Evolutionary conservation across 2,113 vertebrate genomes (phyloP).

Genomic region (Oxyura jamaicensis): DNA sequence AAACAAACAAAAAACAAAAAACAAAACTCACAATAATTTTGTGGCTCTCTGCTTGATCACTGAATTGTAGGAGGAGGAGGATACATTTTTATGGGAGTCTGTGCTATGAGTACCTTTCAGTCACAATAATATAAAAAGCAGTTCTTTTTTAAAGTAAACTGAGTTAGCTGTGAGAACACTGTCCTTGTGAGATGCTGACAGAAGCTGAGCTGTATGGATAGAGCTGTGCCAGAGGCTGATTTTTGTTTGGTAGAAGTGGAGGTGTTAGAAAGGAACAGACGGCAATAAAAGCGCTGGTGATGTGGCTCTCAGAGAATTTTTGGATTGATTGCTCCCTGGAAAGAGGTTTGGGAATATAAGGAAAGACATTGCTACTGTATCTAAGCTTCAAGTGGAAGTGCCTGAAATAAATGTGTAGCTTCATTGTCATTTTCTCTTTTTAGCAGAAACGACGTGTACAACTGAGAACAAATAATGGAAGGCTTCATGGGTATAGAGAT

Average conservation of each 20-base stretch:
- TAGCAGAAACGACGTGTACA: neutral
- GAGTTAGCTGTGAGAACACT: neutral
- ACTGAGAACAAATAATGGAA: conserved; percentile 3
- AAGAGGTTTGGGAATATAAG: neutral
- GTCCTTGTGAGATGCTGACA: neutral
- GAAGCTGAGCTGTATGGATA: neutral
- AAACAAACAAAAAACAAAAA: neutral
- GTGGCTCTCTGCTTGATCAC: neutral
- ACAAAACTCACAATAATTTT: neutral
- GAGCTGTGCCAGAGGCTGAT: conserved; percentile 40
- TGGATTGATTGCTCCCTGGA: neutral
- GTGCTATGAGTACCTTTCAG: neutral
- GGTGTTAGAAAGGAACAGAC: conserved; percentile 26
- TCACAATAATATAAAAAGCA: neutral
- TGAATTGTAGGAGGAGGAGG: neutral
- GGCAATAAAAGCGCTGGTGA: conserved; percentile 6
- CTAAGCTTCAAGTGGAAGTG: conserved; percentile 1
- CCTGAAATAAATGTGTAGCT: conserved; percentile 4
- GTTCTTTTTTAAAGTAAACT: neutral
- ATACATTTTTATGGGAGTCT: neutral
- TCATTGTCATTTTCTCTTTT: conserved; percentile 17
- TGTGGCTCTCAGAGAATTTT: neutral
- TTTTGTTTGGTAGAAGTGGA: conserved; percentile 48
- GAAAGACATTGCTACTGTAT: neutral
- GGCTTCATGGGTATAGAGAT: neutral